Base-by-base conservation (phyloP, 2,888 invertebrate species). In the Leucania comma region DNA sequence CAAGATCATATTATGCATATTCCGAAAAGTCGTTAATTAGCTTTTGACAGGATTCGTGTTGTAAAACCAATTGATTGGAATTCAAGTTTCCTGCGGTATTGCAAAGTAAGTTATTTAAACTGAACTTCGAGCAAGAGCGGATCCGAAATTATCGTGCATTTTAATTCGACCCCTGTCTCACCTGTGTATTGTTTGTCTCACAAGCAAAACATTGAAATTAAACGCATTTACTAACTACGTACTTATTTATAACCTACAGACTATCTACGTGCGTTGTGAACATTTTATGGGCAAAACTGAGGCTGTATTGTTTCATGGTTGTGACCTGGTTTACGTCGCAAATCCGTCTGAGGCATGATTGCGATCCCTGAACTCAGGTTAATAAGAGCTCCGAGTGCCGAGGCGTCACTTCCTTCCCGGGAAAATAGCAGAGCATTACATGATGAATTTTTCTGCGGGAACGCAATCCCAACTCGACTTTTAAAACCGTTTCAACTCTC, bases 361-460 rank as follows among this genome's bases (percentile, higher is more conserved):
- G 89, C 88, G 79, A 84, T 81, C 82, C 85, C 87, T 83, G 87
- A 90, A 88, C 88, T 90, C 90, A 85, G 90, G 90, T 92, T 92
- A 92, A 91, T 91, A 92, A 90, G 88, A 85, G 80, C 83, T 75
- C 82, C 74, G 84, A 88, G 86, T 80, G 83, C 83, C 75, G 77
- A 81, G 81, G 83, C 88, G 62, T 84, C 84, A 83, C 82, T 81
- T 86, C 84, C 83, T 82, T 86, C 81, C 84, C 86, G 79, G 84
- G 83, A 80, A 84, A 89, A 89, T 75, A 84, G 74, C 84, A 80
- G 84, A 81, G 82, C 85, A 88, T 86, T 88, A 87, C 87, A 87
- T 76, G 83, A 83, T 78, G 83, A 82, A 79, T 86, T 85, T 88
- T 81, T 88, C 84, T 86, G 80, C 83, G 77, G 85, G 71, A 82